phyloP scores from a whole-genome alignment of 2,113 vertebrate species.

The Verasper variegatus region DNA sequence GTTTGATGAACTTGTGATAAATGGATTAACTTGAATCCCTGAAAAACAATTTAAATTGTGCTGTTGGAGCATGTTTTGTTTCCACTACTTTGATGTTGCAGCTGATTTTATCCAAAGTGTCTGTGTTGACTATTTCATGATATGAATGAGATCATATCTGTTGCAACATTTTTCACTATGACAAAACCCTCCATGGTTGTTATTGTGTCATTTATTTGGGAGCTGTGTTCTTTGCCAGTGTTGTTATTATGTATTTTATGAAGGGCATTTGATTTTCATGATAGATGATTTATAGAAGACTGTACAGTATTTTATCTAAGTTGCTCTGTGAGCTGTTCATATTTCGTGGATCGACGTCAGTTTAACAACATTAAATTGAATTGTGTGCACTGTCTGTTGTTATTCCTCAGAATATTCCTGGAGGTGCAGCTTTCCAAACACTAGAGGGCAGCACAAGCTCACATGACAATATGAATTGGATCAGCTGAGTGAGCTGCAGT shows the following conservation, averaged over 20 bases:
- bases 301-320: slow-evolving; percentile 5
- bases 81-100: slow-evolving; percentile 1
- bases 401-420: neutral
- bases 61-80: slow-evolving; percentile 22
- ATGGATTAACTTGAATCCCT: slow-evolving; percentile 18
- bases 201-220: neutral
- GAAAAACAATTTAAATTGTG: neutral
- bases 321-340: slow-evolving; percentile 34
- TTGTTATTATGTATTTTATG: slow-evolving; percentile 12
- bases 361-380: slow-evolving; percentile 4
- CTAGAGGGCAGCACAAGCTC: slow-evolving; percentile 52
- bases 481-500: neutral
- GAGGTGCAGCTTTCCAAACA: neutral
- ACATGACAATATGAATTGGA: neutral
- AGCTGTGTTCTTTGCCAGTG: slow-evolving; percentile 54
- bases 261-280: slow-evolving; percentile 16
- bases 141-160: neutral
- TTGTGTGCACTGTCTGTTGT: neutral
- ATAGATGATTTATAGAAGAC: neutral
- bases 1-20: slow-evolving; percentile 17
- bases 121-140: neutral
- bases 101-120: neutral
- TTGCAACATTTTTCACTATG: neutral
- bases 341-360: slow-evolving; percentile 3
- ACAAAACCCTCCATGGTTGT: neutral